Evolutionary conservation across 2,888 invertebrate species (phyloP).

Genomic region (Hydrotaea diabolus): DNA sequence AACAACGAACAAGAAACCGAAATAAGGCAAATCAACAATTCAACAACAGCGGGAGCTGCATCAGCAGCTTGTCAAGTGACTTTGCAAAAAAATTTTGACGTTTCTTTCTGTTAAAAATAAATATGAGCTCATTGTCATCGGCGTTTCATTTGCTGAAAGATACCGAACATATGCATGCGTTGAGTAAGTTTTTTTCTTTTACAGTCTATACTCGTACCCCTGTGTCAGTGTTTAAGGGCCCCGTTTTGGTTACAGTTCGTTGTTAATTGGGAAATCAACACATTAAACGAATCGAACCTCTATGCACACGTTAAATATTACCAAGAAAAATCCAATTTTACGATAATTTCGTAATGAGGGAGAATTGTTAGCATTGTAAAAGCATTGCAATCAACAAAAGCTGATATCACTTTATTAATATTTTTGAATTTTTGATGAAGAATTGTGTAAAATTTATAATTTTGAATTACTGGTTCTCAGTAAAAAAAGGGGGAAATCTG

Average conservation of each 20-base stretch:
- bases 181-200: neutral
- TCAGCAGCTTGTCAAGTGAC: conserved; percentile 80
- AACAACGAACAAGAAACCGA: conserved; percentile 24
- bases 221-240: neutral
- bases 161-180: neutral
- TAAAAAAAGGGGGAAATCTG: too few relatives aligned
- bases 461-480: too few relatives aligned
- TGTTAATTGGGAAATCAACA: neutral
- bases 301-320: neutral
- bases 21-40: conserved; percentile 77
- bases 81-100: conserved; percentile 74
- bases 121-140: conserved; percentile 75
- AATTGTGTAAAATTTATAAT: too few relatives aligned
- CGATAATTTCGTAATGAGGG: neutral
- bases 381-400: too few relatives aligned
- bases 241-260: neutral
- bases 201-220: neutral
- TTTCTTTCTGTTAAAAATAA: conserved; percentile 73
- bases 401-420: too few relatives aligned
- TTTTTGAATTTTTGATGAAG: too few relatives aligned
- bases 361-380: neutral
- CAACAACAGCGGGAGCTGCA: conserved; percentile 79
- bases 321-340: neutral
- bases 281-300: neutral
- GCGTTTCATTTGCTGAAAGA: conserved; percentile 47